Percentiles rank a stretch among this genome's conserved stretches.
phyloP scores from a whole-genome alignment of 2,888 invertebrate genomes.

The Drosophila mayaguana region DNA sequence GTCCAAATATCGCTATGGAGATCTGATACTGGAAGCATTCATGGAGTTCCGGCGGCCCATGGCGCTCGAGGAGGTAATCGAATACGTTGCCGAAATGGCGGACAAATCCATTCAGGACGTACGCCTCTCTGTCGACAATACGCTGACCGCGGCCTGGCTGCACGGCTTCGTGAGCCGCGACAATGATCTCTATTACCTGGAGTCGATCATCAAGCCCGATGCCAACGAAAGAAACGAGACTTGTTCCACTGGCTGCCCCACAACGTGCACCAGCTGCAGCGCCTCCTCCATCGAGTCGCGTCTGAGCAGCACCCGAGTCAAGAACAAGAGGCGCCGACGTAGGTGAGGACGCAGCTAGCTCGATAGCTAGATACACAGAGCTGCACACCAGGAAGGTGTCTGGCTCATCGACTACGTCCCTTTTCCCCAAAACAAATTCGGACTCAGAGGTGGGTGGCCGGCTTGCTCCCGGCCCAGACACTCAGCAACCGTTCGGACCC shows the following conservation, averaged over 20 bases:
- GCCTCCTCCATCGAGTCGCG: not conserved
- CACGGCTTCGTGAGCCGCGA: conserved; percentile 53
- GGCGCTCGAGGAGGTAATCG: conserved; percentile 48
- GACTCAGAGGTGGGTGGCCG: not conserved
- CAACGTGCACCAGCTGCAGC: not conserved
- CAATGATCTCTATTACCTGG: conserved; percentile 31
- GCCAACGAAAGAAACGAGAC: not conserved
- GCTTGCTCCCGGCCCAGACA: not conserved
- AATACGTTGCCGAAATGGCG: conserved; percentile 61
- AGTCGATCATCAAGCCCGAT: not conserved
- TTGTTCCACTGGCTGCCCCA: not conserved
- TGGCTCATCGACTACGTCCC: not conserved
- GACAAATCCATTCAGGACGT: conserved; percentile 33
- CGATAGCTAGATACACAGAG: not conserved
- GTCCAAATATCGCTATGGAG: conserved; percentile 56
- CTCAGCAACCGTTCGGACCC: not conserved
- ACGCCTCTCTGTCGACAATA: conserved; percentile 55
- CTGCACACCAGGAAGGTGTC: too few relatives aligned
- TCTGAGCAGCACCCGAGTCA: not conserved
- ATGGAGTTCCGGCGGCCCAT: conserved; percentile 54
- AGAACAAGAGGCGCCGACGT: not conserved
- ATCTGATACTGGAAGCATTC: conserved; percentile 62
- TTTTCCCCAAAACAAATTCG: not conserved
- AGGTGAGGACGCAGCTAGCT: not conserved
- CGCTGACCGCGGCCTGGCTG: conserved; percentile 62